phyloP scores from a whole-genome alignment of 2,888 invertebrate genomes.

The Papilio protenor region DNA sequence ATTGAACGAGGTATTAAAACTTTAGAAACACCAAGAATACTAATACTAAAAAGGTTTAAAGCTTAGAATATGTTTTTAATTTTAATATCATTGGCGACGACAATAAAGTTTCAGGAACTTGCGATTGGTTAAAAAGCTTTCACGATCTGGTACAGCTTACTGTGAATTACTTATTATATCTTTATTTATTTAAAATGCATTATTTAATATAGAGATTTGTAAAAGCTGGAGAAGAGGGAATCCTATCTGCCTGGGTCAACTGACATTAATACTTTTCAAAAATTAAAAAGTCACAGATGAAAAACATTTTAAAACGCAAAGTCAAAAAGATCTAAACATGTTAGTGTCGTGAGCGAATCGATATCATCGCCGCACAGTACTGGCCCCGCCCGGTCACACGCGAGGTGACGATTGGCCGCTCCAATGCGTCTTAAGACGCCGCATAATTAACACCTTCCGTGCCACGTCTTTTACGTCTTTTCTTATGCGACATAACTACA shows the following conservation, averaged over 20 bases:
- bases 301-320: not conserved
- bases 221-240: too few species aligned
- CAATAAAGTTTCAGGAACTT: not conserved
- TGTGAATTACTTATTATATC: not conserved
- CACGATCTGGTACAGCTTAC: not conserved
- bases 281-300: not conserved
- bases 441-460: not conserved
- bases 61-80: not conserved
- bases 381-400: constrained; percentile 79
- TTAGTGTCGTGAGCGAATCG: constrained; percentile 58
- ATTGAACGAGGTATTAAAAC: too few species aligned
- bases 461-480: not conserved
- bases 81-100: not conserved
- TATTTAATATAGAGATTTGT: not conserved
- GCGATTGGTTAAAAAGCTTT: not conserved
- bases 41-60: too few species aligned
- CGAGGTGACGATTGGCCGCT: constrained; percentile 80
- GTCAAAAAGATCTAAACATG: constrained; percentile 47
- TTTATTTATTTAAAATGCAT: not conserved
- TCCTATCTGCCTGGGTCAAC: too few species aligned
- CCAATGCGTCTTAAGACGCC: constrained; percentile 44
- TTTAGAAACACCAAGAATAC: too few species aligned
- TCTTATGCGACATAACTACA: not conserved
- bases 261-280: too few species aligned
- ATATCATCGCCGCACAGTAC: constrained; percentile 68